phyloP scores from a whole-genome alignment of 2,113 vertebrate species.

The Puffinus mauretanicus region DNA sequence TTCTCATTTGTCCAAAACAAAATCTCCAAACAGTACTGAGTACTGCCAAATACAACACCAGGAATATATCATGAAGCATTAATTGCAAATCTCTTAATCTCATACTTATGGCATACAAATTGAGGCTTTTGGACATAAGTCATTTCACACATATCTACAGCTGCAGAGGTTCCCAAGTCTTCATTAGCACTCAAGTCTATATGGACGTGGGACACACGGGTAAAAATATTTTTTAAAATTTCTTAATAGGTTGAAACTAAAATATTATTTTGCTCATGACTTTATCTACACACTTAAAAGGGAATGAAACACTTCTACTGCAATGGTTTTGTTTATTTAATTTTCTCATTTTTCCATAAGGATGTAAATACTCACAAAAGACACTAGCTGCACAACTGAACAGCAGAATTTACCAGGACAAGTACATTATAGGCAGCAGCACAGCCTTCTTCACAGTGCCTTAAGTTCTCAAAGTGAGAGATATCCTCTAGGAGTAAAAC shows the following conservation, averaged over 20 bases:
- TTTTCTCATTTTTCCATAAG: background rate
- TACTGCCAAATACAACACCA: background rate
- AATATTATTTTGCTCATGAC: background rate
- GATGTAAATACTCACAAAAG: background rate
- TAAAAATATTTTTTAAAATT: background rate
- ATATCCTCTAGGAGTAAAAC: background rate
- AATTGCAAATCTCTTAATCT: background rate
- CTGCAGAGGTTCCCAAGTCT: background rate
- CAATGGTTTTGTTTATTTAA: background rate
- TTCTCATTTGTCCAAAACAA: background rate
- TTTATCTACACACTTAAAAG: background rate
- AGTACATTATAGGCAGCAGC: background rate
- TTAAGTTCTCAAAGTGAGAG: background rate
- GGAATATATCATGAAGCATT: background rate
- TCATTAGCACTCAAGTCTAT: background rate
- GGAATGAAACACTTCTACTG: background rate
- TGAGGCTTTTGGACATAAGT: background rate
- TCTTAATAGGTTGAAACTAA: background rate
- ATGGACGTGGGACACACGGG: fast-evolving
- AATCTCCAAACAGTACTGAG: background rate
- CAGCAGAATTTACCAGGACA: background rate
- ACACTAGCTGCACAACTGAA: background rate
- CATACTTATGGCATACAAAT: background rate
- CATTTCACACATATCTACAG: background rate
- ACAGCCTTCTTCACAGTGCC: background rate